Base-by-base conservation (phyloP, 2,113 vertebrate species). In the Onychorhynchus coronatus region DNA sequence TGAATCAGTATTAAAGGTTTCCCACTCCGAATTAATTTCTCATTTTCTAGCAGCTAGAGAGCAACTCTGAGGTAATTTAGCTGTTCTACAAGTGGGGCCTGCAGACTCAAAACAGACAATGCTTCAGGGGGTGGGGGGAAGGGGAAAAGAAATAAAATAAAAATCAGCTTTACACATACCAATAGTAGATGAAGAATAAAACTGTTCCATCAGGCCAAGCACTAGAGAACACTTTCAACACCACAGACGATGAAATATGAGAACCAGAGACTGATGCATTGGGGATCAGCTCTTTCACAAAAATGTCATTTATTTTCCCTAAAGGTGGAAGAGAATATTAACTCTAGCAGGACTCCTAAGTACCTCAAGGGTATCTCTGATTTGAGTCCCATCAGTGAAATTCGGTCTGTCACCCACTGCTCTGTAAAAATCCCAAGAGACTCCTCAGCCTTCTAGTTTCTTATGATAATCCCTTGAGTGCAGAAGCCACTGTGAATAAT, bases 381-480 rank as follows among this genome's bases (percentile, higher is more conserved):
- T 95, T 78, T 95, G 77, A 95, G 83, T 89, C 86, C 80, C 89
- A 91, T 81, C 80, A 95, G 91, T 91, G 83, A 91, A 84, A 95
- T 74, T 93, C 89, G 77, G 88, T 55, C 71, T 90, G 94, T 80
- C 10, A 8, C 92, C 75, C 75, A 77, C 10, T 21, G 89, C 81
- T 91, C 52, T 56, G 39, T 37, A 91, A 93, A 77, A 92, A 82
- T 61, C 47, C 80, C 84, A 89, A 89, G 61, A 80, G 46, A 86
- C 55, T 77, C 55, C 65, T 95, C 65, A 92, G 80, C 84, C 61
- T 91, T 87, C 84, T 89, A 77, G 83, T 65, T 94, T 83, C 73
- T 95, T 78, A 81, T 20, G 35, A 91, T 75, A 95, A 94, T 56
- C 80, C 44, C 76, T 61, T n/a, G 76, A 86, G 73, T 72, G 61